Conservation (phyloP, 2,888 invertebrate genomes). For the Apamea anceps region DNA sequence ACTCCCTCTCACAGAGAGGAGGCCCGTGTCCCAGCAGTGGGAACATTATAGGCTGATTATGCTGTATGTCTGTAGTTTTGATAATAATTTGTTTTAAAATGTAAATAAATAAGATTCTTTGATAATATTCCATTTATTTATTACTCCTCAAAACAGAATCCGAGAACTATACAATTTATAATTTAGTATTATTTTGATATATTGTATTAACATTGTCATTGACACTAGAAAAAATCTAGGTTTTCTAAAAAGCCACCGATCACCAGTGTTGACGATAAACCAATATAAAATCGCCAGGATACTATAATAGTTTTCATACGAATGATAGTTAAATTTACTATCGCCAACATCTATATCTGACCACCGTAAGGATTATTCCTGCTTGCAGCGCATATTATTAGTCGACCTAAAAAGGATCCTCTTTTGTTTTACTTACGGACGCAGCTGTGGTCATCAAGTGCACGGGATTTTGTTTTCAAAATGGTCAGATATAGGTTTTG, state of each 20-base stretch:
- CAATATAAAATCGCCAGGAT: background rate
- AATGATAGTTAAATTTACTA: background rate
- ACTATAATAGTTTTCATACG: background rate
- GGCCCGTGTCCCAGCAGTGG: too few species aligned
- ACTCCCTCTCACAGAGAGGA: too few species aligned
- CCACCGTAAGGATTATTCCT: too few species aligned
- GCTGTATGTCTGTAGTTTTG: background rate
- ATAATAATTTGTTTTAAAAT: background rate
- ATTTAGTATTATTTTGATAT: constrained; percentile 47
- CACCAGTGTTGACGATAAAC: background rate
- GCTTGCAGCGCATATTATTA: too few species aligned
- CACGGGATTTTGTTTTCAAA: too few species aligned
- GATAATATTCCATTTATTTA: constrained; percentile 25
- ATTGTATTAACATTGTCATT: constrained; percentile 25
- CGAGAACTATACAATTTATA: constrained; percentile 19
- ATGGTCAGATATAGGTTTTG: too few species aligned
- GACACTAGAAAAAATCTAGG: background rate
- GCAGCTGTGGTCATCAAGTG: too few species aligned
- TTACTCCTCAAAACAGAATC: background rate
- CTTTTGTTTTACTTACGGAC: too few species aligned
- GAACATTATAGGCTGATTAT: too few species aligned
- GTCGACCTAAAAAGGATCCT: too few species aligned
- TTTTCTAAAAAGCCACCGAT: background rate
- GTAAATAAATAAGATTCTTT: background rate
- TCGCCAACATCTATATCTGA: too few species aligned